These are phyloP conservation scores for Hololepta plana DNA, from an alignment of 2,888 invertebrate genomes.

Conservation along the genomic window DNA sequence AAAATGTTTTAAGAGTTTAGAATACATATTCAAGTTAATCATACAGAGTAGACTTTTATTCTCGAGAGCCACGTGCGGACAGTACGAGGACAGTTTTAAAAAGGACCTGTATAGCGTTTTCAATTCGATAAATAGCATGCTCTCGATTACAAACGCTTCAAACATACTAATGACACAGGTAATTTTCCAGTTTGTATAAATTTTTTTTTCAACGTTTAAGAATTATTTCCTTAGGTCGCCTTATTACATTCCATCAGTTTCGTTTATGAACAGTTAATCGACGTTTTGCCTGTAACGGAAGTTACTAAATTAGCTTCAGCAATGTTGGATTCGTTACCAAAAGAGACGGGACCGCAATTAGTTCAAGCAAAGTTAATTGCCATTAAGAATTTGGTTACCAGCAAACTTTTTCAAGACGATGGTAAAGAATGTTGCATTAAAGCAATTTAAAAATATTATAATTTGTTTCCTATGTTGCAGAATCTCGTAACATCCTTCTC, in stretches of 20 bases:
- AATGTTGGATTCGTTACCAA: conserved; percentile 59
- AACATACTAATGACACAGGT: conserved; percentile 64
- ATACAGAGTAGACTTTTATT: conserved; percentile 76
- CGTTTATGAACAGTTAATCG: conserved; percentile 64
- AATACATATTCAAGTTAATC: conserved; percentile 83
- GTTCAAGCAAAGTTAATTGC: conserved; percentile 68
- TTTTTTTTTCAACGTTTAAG: conserved; percentile 1
- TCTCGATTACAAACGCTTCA: conserved; percentile 44
- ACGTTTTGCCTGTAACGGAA: conserved; percentile 56
- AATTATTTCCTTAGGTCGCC: conserved; percentile 40
- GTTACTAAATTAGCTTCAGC: conserved; percentile 60
- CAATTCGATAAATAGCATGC: conserved; percentile 59
- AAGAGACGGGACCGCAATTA: conserved; percentile 48
- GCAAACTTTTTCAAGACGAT: conserved; percentile 54
- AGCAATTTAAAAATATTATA: conserved; percentile 1
- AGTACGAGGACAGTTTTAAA: conserved; percentile 75
- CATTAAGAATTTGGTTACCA: conserved; percentile 61
- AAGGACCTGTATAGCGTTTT: conserved; percentile 67
- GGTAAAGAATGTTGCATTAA: conserved; percentile 21
- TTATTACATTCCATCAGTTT: conserved; percentile 66
- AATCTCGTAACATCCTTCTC: conserved; percentile 68
- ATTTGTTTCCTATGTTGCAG: conserved; percentile 28
- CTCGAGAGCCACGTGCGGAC: conserved; percentile 71
- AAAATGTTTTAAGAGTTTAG: conserved; percentile 76
- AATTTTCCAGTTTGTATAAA: too few relatives aligned